Conservation (phyloP, 2,113 vertebrate species). For the Sylvilagus bachmani region DNA sequence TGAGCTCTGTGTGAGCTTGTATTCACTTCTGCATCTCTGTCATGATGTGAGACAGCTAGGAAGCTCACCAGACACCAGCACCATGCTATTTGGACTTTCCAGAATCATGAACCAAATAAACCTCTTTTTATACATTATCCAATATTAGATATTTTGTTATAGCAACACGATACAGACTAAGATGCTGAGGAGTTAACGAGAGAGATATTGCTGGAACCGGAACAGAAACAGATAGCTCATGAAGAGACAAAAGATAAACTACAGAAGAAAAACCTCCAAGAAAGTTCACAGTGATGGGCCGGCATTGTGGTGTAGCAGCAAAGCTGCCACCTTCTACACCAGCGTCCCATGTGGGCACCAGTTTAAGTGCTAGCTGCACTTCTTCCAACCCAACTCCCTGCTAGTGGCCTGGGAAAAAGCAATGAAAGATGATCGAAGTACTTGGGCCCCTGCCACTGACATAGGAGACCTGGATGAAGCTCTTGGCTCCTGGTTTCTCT, state of each 20-base stretch:
- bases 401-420: no score
- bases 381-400: no score
- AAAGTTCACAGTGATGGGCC: neutral
- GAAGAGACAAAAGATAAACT: neutral
- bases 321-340: no score
- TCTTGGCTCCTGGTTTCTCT: no score
- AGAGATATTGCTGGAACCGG: neutral
- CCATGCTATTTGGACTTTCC: neutral
- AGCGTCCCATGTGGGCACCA: no score
- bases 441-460: no score
- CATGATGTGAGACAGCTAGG: neutral
- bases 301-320: no score
- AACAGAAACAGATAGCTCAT: neutral
- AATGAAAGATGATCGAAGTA: no score
- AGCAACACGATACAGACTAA: neutral
- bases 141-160: neutral
- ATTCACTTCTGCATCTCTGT: neutral
- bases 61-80: neutral
- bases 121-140: neutral
- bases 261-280: neutral
- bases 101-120: neutral
- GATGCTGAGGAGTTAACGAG: neutral
- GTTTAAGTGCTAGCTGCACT: no score
- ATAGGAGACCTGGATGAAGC: no score
- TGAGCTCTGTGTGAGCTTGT: neutral